phyloP scores from a whole-genome alignment of 2,113 vertebrate species.

The Phrynosoma blainvillii region DNA sequence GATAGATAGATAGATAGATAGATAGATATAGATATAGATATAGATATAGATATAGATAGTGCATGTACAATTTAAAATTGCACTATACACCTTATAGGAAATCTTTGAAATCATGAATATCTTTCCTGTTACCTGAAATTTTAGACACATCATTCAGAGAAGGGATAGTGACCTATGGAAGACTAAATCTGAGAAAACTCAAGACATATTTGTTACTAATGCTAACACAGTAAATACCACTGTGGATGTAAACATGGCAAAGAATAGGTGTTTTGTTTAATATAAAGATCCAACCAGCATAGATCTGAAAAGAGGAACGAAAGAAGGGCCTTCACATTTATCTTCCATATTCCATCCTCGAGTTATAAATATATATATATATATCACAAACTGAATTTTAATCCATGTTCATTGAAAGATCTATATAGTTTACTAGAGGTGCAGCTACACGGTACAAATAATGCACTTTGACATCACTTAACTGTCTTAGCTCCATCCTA shows the following conservation, averaged over 20 bases:
- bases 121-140: conserved; percentile 37
- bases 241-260: not conserved
- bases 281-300: conserved; percentile 26
- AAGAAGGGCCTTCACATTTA: not conserved
- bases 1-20: conserved; percentile 24
- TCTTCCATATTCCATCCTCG: not conserved
- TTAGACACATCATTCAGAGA: conserved; percentile 30
- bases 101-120: conserved; percentile 36
- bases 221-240: conserved; percentile 13
- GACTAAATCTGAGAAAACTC: conserved; percentile 52
- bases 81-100: not conserved
- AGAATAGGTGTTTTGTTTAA: not conserved
- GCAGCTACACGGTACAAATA: not conserved
- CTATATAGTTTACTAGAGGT: not conserved
- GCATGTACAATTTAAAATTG: too few species aligned
- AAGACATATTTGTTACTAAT: conserved; percentile 43
- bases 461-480: too few species aligned
- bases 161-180: conserved; percentile 44
- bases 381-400: conserved; percentile 2
- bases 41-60: conserved; percentile 25
- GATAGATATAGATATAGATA: conserved; percentile 26
- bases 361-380: too few species aligned
- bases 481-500: too few species aligned
- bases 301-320: not conserved
- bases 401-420: not conserved